A percentile compares a stretch with the other conserved stretches of the same genome.
Conservation (phyloP, 37 sponge, comb jelly and placozoan genomes). For the Haliclona indistincta region DNA sequence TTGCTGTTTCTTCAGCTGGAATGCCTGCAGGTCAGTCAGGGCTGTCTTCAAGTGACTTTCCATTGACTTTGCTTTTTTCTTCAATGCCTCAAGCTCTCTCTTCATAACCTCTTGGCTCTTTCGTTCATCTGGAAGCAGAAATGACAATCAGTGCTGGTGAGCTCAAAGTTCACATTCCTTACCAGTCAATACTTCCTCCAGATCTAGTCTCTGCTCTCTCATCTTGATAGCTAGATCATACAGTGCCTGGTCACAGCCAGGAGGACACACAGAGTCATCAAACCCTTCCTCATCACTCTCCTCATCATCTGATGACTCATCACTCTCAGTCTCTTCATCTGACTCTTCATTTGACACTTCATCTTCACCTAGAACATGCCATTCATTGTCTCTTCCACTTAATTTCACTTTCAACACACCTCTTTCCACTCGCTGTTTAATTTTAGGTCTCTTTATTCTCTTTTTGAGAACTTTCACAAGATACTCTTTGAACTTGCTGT, state of each 20-base stretch:
- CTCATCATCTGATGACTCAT: conserved; percentile 34
- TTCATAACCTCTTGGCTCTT: conserved; percentile 66
- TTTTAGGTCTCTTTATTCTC: conserved; percentile 92
- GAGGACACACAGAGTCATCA: conserved; percentile 93
- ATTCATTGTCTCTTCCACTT: neutral
- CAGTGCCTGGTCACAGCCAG: conserved; percentile 86
- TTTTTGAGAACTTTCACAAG: conserved; percentile 93
- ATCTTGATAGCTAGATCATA: conserved; percentile 74
- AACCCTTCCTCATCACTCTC: conserved; percentile 50
- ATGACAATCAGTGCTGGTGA: neutral
- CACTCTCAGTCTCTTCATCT: conserved; percentile 77
- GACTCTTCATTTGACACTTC: conserved; percentile 49
- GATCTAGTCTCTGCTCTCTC: conserved; percentile 84
- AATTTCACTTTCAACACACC: conserved; percentile 15
- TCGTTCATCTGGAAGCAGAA: conserved; percentile 70
- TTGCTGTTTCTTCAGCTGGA: conserved; percentile 95
- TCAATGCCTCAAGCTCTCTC: conserved; percentile 84
- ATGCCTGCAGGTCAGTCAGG: conserved; percentile 76
- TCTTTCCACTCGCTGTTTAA: conserved; percentile 40
- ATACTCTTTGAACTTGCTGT: conserved; percentile 96
- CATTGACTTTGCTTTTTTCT: conserved; percentile 93
- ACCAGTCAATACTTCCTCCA: conserved; percentile 75
- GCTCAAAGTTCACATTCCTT: neutral
- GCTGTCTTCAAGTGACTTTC: conserved; percentile 90
- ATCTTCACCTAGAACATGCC: conserved; percentile 21